These are phyloP conservation scores for Chiloscyllium plagiosum DNA, from an alignment of 2,113 vertebrate species.

Conservation along the genomic window DNA sequence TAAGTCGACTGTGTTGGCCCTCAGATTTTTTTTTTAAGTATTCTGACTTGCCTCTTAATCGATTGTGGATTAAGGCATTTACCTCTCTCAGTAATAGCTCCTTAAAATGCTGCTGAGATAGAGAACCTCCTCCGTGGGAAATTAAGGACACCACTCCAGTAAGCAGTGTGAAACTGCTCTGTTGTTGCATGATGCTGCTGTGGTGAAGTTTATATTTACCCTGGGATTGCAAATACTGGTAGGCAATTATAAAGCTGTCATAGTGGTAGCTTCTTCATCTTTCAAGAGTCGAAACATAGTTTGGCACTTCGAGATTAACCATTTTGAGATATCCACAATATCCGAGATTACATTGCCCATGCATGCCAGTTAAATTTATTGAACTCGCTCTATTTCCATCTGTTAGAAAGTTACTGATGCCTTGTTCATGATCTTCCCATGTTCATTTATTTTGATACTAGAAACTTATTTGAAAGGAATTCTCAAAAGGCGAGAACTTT, in stretches of 20 bases:
- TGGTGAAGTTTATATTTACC: not conserved
- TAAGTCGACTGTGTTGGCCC: not conserved
- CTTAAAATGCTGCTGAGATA: not conserved
- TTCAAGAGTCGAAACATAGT: not conserved
- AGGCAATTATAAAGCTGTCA: not conserved
- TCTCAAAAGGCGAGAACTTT: not conserved
- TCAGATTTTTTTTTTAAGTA: not conserved
- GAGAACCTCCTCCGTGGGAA: not conserved
- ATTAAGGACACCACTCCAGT: not conserved
- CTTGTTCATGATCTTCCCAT: not conserved
- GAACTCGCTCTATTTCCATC: not conserved
- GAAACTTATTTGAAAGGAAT: not conserved
- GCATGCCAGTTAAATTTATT: not conserved
- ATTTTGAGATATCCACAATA: not conserved
- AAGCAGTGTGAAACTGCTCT: not conserved
- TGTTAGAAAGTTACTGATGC: not conserved
- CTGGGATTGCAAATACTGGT: not conserved
- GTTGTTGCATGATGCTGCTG: not conserved
- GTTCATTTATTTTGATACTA: not conserved
- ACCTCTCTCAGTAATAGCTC: not conserved
- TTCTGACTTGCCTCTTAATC: not conserved
- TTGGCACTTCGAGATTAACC: not conserved
- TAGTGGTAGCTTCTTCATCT: not conserved
- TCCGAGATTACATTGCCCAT: not conserved
- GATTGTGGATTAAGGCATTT: not conserved